Conservation (phyloP, 2,888 invertebrate genomes). For the Oligia fasciuncula region DNA sequence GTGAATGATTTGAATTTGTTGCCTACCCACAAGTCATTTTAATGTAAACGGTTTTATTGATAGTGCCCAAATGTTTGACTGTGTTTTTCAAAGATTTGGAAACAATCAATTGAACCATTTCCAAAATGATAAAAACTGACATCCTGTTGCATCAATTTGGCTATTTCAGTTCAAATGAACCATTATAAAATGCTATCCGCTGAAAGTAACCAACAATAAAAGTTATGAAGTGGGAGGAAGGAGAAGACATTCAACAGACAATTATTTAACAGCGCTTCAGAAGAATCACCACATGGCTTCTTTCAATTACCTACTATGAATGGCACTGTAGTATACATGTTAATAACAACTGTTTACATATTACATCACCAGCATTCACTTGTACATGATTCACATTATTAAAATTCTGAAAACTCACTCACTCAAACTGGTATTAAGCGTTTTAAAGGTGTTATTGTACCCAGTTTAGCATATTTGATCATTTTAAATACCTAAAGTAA, state of each 20-base stretch:
- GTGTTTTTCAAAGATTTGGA: background rate
- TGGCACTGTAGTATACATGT: slow-evolving; percentile 16
- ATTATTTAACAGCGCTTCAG: slow-evolving; percentile 29
- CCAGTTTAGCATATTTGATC: slow-evolving; percentile 5
- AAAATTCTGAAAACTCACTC: slow-evolving; percentile 22
- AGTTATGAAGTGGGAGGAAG: slow-evolving; percentile 26
- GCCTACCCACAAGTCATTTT: background rate
- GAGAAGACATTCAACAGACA: slow-evolving; percentile 24
- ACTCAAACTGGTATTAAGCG: slow-evolving; percentile 1
- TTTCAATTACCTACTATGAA: slow-evolving; percentile 35
- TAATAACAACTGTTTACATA: slow-evolving; percentile 40
- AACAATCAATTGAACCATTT: background rate
- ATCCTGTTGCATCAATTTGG: background rate
- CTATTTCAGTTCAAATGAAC: slow-evolving; percentile 5
- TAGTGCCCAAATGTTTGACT: background rate
- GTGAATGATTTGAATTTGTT: background rate
- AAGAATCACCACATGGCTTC: slow-evolving; percentile 40
- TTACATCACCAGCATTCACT: slow-evolving; percentile 46
- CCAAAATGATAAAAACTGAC: background rate
- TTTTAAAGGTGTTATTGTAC: background rate
- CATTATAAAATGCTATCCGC: background rate
- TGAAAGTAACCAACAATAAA: slow-evolving; percentile 47
- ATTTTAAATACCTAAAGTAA: slow-evolving; percentile 4
- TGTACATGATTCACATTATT: slow-evolving; percentile 15
- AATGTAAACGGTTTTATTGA: background rate